Conservation (phyloP, 2,888 invertebrate genomes). For the Yponomeuta malinellus region DNA sequence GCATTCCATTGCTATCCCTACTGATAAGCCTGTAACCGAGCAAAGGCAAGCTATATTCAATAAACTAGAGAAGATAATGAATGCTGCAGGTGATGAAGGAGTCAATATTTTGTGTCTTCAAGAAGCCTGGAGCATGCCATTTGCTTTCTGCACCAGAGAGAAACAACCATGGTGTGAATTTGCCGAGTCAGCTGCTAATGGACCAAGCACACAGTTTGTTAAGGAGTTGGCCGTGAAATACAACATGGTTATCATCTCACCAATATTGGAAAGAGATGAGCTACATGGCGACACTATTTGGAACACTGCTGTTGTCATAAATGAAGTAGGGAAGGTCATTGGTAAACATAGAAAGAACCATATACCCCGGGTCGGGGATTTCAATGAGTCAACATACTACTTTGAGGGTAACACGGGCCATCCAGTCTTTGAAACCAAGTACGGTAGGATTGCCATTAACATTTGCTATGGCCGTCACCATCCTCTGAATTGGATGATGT, state of each 20-base stretch:
- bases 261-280: constrained; percentile 95
- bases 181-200: constrained; percentile 91
- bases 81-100: constrained; percentile 83
- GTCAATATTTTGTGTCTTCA: constrained; percentile 96
- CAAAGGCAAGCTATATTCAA: constrained; percentile 88
- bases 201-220: constrained; percentile 89
- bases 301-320: constrained; percentile 97
- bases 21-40: constrained; percentile 81
- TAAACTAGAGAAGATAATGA: constrained; percentile 84
- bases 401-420: constrained; percentile 97
- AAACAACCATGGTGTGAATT: constrained; percentile 98
- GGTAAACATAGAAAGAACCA: constrained; percentile 99
- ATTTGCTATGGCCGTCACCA: constrained; percentile 99
- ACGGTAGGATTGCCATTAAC: constrained; percentile 93
- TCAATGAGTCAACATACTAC: constrained; percentile 99
- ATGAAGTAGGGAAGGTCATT: constrained; percentile 87
- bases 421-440: constrained; percentile 92
- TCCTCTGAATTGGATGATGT: constrained; percentile 98
- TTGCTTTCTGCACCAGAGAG: constrained; percentile 98
- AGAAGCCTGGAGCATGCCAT: constrained; percentile 99
- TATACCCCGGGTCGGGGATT: constrained; percentile 98
- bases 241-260: constrained; percentile 95
- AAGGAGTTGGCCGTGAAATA: constrained; percentile 85
- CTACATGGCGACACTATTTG: constrained; percentile 91
- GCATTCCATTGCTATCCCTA: constrained; percentile 85